Evolutionary conservation across 2,113 vertebrate species (phyloP).

Genomic region (Spea bombifrons): DNA sequence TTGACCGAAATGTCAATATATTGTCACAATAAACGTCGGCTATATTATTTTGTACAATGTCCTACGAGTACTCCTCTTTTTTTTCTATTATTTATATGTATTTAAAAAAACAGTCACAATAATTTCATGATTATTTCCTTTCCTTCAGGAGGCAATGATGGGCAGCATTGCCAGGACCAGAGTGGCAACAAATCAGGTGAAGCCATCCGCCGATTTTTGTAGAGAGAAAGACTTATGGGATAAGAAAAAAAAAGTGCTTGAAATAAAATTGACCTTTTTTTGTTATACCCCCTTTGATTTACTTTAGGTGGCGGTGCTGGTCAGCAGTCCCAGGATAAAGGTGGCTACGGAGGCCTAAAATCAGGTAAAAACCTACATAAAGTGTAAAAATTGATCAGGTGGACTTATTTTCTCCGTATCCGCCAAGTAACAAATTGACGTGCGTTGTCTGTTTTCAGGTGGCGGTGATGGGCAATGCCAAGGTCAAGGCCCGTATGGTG

Average conservation of each 20-base stretch:
- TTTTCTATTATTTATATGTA: too few species aligned
- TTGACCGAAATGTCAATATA: too few species aligned
- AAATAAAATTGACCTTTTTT: too few species aligned
- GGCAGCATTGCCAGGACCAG: background rate
- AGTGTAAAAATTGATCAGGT: background rate
- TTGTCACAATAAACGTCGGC: too few species aligned
- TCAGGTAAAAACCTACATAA: background rate
- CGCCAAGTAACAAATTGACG: too few species aligned
- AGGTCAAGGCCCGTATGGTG: background rate
- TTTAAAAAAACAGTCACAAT: background rate
- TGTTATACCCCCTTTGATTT: too few species aligned
- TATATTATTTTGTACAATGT: too few species aligned
- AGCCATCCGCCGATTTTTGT: background rate
- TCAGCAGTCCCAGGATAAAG: background rate
- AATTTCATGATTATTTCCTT: background rate
- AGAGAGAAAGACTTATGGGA: too few species aligned
- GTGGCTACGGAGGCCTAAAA: background rate
- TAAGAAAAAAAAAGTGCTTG: background rate
- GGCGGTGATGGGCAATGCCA: background rate
- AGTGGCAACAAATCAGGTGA: slow-evolving; percentile 24
- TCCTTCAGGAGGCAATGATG: background rate
- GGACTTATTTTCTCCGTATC: too few species aligned
- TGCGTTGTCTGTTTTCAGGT: too few species aligned
- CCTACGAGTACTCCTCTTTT: too few species aligned
- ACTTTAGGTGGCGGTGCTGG: background rate